These are phyloP conservation scores for Pycnonotus jocosus DNA, from an alignment of 2,113 vertebrate species.

Conservation along the genomic window DNA sequence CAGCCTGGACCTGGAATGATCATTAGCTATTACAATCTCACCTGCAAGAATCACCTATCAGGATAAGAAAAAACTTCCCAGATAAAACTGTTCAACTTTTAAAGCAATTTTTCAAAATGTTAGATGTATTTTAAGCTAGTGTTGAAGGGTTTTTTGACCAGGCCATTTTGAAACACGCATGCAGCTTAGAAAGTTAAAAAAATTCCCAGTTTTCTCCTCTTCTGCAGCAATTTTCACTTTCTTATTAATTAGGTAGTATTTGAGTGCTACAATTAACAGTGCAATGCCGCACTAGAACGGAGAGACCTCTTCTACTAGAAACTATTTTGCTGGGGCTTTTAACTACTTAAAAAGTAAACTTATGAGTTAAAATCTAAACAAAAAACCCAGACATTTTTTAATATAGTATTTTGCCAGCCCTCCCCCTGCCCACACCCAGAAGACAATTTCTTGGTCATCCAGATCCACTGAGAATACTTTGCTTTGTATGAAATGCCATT, in stretches of 20 bases:
- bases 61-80: background rate
- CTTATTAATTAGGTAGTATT: background rate
- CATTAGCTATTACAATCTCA: background rate
- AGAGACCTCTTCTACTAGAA: background rate
- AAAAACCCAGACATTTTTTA: background rate
- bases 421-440: background rate
- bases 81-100: background rate
- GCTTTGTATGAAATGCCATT: background rate
- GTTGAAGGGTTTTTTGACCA: background rate
- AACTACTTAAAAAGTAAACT: background rate
- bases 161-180: background rate
- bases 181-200: background rate
- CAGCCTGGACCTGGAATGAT: background rate
- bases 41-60: background rate
- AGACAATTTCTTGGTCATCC: background rate
- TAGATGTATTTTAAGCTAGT: background rate
- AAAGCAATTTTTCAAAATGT: background rate
- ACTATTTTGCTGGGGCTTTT: background rate
- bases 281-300: background rate
- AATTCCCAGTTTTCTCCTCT: background rate
- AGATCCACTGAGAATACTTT: background rate
- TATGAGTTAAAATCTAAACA: background rate
- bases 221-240: background rate
- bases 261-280: background rate
- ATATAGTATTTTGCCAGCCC: background rate